A percentile compares a stretch with the other conserved stretches of the same genome.
Conservation (phyloP, 2,888 invertebrate genomes). For the Spisula subtruncata region DNA sequence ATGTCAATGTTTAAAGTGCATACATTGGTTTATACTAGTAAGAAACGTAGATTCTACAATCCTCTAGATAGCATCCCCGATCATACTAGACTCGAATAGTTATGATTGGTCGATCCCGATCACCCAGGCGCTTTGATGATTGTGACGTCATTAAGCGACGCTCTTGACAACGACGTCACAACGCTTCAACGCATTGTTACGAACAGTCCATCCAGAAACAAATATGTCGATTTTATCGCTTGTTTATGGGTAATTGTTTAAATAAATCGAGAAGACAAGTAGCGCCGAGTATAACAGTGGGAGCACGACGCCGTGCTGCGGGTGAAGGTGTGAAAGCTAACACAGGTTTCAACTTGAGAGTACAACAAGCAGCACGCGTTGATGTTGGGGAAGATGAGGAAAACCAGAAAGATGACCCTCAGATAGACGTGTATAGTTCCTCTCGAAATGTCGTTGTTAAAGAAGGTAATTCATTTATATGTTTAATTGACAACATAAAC, state of each 20-base stretch:
- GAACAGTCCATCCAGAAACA: neutral
- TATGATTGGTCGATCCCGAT: neutral
- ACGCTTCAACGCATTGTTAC: neutral
- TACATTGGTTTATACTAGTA: too few species aligned
- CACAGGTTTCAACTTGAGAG: neutral
- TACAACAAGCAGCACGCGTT: neutral
- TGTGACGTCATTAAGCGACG: neutral
- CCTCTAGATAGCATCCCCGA: too few species aligned
- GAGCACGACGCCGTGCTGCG: neutral
- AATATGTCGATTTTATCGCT: neutral
- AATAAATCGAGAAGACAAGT: constrained; percentile 25
- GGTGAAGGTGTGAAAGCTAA: neutral
- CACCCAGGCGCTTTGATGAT: neutral
- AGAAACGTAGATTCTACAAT: too few species aligned
- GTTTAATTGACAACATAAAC: too few species aligned
- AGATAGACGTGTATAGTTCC: neutral
- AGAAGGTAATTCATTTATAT: neutral
- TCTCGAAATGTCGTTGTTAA: neutral
- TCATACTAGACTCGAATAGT: too few species aligned
- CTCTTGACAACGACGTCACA: constrained; percentile 6
- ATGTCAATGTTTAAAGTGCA: too few species aligned
- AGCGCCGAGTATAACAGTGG: neutral
- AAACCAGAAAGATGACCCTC: neutral
- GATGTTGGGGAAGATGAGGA: neutral
- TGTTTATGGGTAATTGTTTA: constrained; percentile 14